Evolutionary conservation across 2,797 vertebrate genomes (phyloP), one percentile per base, ranked within the genome.

Genomic region (Sebastes miniatus): DNA sequence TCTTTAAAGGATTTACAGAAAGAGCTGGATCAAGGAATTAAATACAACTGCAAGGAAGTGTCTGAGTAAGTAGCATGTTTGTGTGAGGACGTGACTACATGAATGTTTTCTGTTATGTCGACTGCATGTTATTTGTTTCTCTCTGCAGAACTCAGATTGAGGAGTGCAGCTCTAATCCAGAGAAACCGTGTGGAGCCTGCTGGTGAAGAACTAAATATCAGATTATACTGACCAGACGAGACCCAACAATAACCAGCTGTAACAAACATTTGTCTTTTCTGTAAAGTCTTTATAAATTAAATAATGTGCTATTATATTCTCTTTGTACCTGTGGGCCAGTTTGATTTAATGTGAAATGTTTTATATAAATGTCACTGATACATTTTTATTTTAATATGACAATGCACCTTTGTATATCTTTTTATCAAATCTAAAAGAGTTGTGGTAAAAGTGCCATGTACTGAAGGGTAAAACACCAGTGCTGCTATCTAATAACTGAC

Each of bases 21-120:
- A 0, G 31, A 10, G 5, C 80, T 96, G 58, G 43, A 70, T 24
- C 1, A 2, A 22, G 83, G 86, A n/a, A 92, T 95, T 54, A 24
- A 4, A 8, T 95, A 92, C n/a, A 34, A 8, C 8, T 96, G 95
- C 85, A 86, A 65, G 24, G 84, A 90, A 10, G 92, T 95, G 29
- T 0, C 79, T 12, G 61, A 88, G 95, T 95, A 73, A 94, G 94
- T 94, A 8, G 12, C 18, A 5, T 50, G 77, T 71, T n/a, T 70
- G 22, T 0, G 3, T 10, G 24, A 31, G 18, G 12, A 62, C 0
- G 1, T 8, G 2, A 34, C 0, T 1, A 5, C 6, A 2, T 31
- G 7, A 0, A 4, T 31, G 10, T 0, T 43, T 43, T 43, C 14
- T 43, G 0, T 8, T 47, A 10, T 25, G 12, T 43, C n/a, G 22